phyloP scores from a whole-genome alignment of 2,113 vertebrate genomes.

The Gopherus flavomarginatus region DNA sequence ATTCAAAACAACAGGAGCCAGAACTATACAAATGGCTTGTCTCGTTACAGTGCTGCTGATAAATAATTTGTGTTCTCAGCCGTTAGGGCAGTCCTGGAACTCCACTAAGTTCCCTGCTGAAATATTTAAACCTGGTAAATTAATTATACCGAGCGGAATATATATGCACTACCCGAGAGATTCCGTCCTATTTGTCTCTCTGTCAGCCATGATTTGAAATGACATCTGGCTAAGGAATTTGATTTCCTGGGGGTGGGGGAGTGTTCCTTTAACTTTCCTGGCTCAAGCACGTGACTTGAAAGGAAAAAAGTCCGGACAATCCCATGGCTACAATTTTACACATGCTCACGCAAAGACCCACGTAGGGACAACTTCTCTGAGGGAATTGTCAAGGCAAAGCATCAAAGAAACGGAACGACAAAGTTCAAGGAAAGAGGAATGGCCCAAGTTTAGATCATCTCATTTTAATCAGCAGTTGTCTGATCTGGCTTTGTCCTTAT shows the following conservation, averaged over 20 bases:
- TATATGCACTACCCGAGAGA: not conserved
- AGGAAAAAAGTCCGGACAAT: not conserved
- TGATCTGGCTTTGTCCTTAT: not conserved
- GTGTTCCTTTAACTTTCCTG: slow-evolving; percentile 14
- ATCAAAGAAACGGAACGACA: not conserved
- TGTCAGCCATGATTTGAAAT: slow-evolving; percentile 42
- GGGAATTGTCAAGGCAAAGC: not conserved
- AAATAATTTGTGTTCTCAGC: slow-evolving; percentile 67
- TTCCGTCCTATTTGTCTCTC: slow-evolving; percentile 28
- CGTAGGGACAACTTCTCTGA: not conserved
- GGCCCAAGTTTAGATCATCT: not conserved
- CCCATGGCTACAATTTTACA: not conserved
- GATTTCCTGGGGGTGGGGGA: not conserved
- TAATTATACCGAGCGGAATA: slow-evolving; percentile 66
- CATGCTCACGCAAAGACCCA: rapidly evolving
- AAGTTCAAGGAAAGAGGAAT: not conserved
- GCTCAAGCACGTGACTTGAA: slow-evolving; percentile 4
- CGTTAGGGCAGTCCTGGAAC: slow-evolving; percentile 52
- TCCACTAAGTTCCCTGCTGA: slow-evolving; percentile 59
- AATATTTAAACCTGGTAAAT: slow-evolving; percentile 74
- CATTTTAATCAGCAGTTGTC: not conserved
- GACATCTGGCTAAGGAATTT: slow-evolving; percentile 37
- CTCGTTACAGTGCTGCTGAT: slow-evolving; percentile 35
- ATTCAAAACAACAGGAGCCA: slow-evolving; percentile 49
- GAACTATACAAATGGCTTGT: slow-evolving; percentile 40